Conservation (phyloP, 2,888 invertebrate genomes). For the Anaspis maculata region DNA sequence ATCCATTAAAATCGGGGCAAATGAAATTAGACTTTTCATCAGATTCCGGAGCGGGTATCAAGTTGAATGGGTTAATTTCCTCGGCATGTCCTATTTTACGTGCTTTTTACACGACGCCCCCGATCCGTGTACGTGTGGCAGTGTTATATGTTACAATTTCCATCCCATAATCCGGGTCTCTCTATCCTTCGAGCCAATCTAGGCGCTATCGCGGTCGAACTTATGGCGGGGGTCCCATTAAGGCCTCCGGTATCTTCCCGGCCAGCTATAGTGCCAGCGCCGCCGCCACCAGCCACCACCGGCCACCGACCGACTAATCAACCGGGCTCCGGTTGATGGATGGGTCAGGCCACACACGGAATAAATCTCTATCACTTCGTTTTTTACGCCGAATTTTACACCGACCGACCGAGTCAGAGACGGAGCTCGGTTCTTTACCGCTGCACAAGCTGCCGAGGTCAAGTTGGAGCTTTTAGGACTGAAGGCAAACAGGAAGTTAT, state of each 20-base stretch:
- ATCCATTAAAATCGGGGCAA: conserved; percentile 2
- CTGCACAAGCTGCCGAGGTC: too few relatives aligned
- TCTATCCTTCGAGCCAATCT: conserved; percentile 25
- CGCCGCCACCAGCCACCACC: too few relatives aligned
- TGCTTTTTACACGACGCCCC: conserved; percentile 23
- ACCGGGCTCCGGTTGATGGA: conserved; percentile 27
- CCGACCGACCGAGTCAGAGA: too few relatives aligned
- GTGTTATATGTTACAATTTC: conserved; percentile 29
- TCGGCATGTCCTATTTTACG: conserved; percentile 25
- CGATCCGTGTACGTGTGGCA: conserved; percentile 19
- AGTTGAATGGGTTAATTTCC: conserved; percentile 30
- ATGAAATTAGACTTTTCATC: conserved; percentile 20
- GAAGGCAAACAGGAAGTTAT: too few relatives aligned
- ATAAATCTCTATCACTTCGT: conserved; percentile 19
- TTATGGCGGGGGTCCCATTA: conserved; percentile 18
- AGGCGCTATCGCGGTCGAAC: conserved; percentile 23
- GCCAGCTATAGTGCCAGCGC: too few relatives aligned
- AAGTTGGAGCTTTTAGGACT: too few relatives aligned
- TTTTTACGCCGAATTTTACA: conserved; percentile 18
- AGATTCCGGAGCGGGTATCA: conserved; percentile 11
- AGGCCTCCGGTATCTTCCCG: too few relatives aligned
- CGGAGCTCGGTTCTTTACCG: too few relatives aligned
- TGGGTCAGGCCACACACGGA: conserved; percentile 18
- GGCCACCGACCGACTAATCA: conserved; percentile 23
- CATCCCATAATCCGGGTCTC: conserved; percentile 25